Percentiles rank a stretch among this genome's conserved stretches.
phyloP scores from a whole-genome alignment of 2,113 vertebrate species.

The Pyxicephalus adspersus region DNA sequence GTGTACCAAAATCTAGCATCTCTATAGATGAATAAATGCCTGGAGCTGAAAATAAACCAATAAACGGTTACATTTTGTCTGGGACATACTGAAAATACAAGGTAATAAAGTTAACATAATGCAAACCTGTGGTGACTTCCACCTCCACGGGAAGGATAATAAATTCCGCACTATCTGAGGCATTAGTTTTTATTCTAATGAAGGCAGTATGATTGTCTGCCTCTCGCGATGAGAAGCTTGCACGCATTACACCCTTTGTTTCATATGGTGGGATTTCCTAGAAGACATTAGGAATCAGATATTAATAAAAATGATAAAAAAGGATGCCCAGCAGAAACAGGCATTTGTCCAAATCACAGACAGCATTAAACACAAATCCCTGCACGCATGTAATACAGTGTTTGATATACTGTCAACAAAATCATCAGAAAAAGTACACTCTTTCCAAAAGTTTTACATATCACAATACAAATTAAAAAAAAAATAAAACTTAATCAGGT shows the following conservation, averaged over 20 bases:
- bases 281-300: slow-evolving; percentile 4
- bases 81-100: neutral
- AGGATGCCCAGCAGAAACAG: too few species aligned
- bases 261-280: slow-evolving; percentile 98
- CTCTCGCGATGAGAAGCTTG: slow-evolving; percentile 96
- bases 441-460: too few species aligned
- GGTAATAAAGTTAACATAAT: neutral
- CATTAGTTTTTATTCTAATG: slow-evolving; percentile 96
- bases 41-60: slow-evolving; percentile 68
- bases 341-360: too few species aligned
- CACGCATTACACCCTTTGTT: slow-evolving; percentile 98
- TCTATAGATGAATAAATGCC: slow-evolving; percentile 88
- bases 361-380: too few species aligned
- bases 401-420: too few species aligned
- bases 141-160: slow-evolving; percentile 97
- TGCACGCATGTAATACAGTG: too few species aligned
- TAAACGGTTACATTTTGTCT: slow-evolving; percentile 9
- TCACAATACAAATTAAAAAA: too few species aligned
- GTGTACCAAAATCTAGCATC: slow-evolving; percentile 98
- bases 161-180: slow-evolving; percentile 89
- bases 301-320: too few species aligned
- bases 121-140: slow-evolving; percentile 94
- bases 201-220: slow-evolving; percentile 98
- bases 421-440: too few species aligned
- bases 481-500: too few species aligned